phyloP scores from a whole-genome alignment of 37 sponge, comb jelly and placozoan genomes.

The Trichoplax adhaerens region DNA sequence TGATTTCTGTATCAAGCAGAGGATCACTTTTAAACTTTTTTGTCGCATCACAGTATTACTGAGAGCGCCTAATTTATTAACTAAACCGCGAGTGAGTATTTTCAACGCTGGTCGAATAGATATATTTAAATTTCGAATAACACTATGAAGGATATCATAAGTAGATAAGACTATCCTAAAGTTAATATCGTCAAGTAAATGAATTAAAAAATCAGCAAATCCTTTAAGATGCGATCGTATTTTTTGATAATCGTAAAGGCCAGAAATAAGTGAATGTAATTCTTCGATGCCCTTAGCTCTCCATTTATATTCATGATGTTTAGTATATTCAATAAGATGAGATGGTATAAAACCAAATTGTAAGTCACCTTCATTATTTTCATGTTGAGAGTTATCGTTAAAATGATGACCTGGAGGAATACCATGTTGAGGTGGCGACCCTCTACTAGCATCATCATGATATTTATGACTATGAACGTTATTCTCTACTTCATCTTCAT shows the following conservation, averaged over 20 bases:
- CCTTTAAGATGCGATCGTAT: conserved; percentile 17
- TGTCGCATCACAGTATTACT: conserved; percentile 36
- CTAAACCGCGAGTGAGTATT: conserved; percentile 5
- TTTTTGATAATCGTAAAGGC: neutral
- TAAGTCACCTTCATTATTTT: neutral
- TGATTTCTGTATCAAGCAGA: conserved; percentile 28
- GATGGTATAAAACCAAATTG: conserved; percentile 9
- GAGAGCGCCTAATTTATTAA: conserved; percentile 28
- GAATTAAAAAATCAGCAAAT: conserved; percentile 14
- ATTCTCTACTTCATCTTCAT: too few relatives aligned
- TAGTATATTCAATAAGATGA: too few relatives aligned
- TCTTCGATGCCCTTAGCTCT: conserved; percentile 13
- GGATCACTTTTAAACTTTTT: conserved; percentile 31
- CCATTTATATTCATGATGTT: conserved; percentile 11
- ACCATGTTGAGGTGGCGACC: too few relatives aligned
- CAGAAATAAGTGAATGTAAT: conserved; percentile 15
- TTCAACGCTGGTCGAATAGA: conserved; percentile 11
- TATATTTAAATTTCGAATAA: conserved; percentile 1
- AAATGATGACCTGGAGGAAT: too few relatives aligned
- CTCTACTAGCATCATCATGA: too few relatives aligned
- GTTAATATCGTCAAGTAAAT: conserved; percentile 37
- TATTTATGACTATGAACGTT: too few relatives aligned
- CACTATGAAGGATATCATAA: conserved; percentile 22
- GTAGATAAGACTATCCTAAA: conserved; percentile 48
- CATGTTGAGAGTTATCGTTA: too few relatives aligned